Base-by-base conservation (phyloP, 2,113 vertebrate genomes). In the Ochotona princeps region DNA sequence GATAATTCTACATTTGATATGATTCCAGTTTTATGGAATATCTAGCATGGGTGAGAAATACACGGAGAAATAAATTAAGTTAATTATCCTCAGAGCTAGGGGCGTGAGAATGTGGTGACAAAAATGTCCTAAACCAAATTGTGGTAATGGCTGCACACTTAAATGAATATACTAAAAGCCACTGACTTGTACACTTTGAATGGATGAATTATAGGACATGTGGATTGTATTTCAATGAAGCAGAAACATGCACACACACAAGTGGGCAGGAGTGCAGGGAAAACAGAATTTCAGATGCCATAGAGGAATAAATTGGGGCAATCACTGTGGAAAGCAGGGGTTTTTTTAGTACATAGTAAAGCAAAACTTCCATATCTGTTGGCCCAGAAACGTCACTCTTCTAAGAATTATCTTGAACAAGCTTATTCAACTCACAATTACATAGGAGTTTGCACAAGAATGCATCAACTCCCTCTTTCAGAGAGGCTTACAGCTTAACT, bases 371-470 rank as follows among this genome's bases (percentile, higher is more conserved):
- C 54, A 21, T 1, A 44, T 35, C n/a, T 13, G 11, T 0, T 25
- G 63, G 47, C 35, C 15, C 25, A 44, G 60, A 80, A 57, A 60
- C 9, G 21, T 13, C 4, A 49, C 61, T 32, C 47, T 15, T 38
- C 13, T 1, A 8, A 14, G 72, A 57, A 44, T 51, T 12, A 7
- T 17, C 28, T 32, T n/a, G n/a, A 83, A 73, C 7, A 57, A 35
- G 30, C 0, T 30, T 11, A 1, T 9, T n/a, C 44, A 30, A 0
- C 23, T n/a, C 57, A 18, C 0, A 21, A 10, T 61, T 7, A 65
- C n/a, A 32, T 17, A 83, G 80, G 67, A 75, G 26, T 32, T 79
- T 87, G 67, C 15, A 54, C 35, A 26, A 2, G 66, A 61, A 49
- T 38, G 25, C 5, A 8, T 66, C 21, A 5, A 11, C 10, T 63